Percentiles rank a stretch among this genome's conserved stretches.
Conservation (phyloP, 2,797 vertebrate species). For the Coreius guichenoti region DNA sequence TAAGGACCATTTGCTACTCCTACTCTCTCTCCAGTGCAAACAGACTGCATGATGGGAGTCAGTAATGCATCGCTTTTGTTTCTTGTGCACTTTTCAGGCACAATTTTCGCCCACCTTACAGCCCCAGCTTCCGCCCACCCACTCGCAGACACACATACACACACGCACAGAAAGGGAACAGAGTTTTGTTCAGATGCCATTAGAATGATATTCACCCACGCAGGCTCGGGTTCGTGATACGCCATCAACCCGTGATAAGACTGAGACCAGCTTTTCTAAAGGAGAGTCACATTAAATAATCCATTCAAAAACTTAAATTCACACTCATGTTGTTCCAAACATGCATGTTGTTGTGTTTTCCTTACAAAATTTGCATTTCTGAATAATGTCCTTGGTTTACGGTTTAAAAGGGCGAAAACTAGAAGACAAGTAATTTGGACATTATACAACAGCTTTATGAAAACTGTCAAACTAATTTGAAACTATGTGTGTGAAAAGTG, state of each 20-base stretch:
- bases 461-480: neutral
- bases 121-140: constrained; percentile 43
- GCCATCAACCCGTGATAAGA: constrained; percentile 16
- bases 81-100: constrained; percentile 69
- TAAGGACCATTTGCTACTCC: constrained; percentile 55
- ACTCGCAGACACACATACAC: constrained; percentile 58
- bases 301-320: neutral
- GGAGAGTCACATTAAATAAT: neutral
- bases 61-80: constrained; percentile 67
- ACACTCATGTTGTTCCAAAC: neutral
- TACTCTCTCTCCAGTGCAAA: constrained; percentile 48
- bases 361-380: too few species aligned
- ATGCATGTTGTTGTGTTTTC: neutral
- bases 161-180: constrained; percentile 30
- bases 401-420: neutral
- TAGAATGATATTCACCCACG: constrained; percentile 39
- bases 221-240: neutral
- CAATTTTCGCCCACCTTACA: constrained; percentile 66
- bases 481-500: neutral
- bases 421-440: neutral
- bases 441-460: neutral
- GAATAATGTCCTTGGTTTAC: neutral
- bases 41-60: constrained; percentile 61
- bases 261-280: neutral
- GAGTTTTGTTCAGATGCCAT: constrained; percentile 24